phyloP scores from a whole-genome alignment of 2,797 vertebrate species.

The Oryzias sinensis region DNA sequence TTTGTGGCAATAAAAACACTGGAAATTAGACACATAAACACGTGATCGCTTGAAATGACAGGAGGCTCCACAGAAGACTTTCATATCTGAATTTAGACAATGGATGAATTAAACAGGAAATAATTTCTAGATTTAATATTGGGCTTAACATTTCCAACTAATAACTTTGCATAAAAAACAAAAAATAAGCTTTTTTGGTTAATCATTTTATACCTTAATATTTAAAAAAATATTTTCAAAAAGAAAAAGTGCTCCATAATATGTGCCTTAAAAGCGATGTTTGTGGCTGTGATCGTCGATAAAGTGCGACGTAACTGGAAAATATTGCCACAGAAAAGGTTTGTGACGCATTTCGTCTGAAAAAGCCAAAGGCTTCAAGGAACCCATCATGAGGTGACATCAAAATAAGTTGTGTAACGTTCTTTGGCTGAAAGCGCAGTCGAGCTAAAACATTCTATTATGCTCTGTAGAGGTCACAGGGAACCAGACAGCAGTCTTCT shows the following conservation, averaged over 20 bases:
- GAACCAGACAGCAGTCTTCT: slow-evolving; percentile 31
- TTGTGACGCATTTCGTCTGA: neutral
- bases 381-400: neutral
- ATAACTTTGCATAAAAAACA: too few species aligned
- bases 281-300: too few species aligned
- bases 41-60: slow-evolving; percentile 10
- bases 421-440: slow-evolving; percentile 10
- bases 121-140: too few species aligned
- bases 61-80: slow-evolving; percentile 11
- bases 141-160: too few species aligned
- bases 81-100: too few species aligned
- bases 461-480: slow-evolving; percentile 37
- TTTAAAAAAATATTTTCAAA: too few species aligned
- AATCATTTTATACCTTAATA: too few species aligned
- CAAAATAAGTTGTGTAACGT: slow-evolving; percentile 6
- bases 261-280: too few species aligned
- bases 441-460: slow-evolving; percentile 12
- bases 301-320: too few species aligned
- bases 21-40: slow-evolving; percentile 28
- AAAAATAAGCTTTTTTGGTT: too few species aligned
- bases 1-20: slow-evolving; percentile 3
- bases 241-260: too few species aligned
- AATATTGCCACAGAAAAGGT: neutral
- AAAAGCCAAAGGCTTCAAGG: slow-evolving; percentile 4
- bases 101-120: too few species aligned